Evolutionary conservation across 2,888 invertebrate genomes (phyloP), one percentile per base, ranked within the genome.

Genomic region (Trachelus tabidus): DNA sequence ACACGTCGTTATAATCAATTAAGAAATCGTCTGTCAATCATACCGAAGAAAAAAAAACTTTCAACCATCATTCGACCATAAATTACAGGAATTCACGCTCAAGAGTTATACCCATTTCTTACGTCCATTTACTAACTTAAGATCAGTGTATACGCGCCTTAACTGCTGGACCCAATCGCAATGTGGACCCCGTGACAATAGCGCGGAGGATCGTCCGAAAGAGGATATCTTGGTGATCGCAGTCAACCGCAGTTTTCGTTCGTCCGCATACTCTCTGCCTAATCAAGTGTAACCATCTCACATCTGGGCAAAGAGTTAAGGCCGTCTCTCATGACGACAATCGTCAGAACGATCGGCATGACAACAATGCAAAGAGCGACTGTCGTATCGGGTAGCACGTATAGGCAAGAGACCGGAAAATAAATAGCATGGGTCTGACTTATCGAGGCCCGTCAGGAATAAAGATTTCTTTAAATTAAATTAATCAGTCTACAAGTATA

Each of bases 221-320:
- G 56, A 56, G 56, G 4, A 56, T 56, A 56, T 56, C 56, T 56
- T 56, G 23, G 56, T 56, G 56, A 71, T 71, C 71, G 71, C 71
- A 31, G 71, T 71, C 15, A 34, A 71, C 71, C 33, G 71, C 71
- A 33, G 71, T 31, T 71, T 30, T 71, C 71, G 71, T 33, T 71
- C 71, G 56, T 71, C 34, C 31, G 71, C 71, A 71, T 71, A 71
- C 71, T 71, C 34, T 71, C 71, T 34, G 71, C 15, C 71, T 71
- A 78, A 78, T 78, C 78, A 75, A 78, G 34, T 78, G 76, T 78
- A 76, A 78, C 75, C 75, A 68, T 73, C 23, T 33, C 71, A 34
- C 74, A 37, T 34, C 74, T 37, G 74, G 35, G 74, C 71, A 71
- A 71, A 71, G 71, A 71, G 71, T 56, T 56, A 56, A 56, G 56